Conservation (phyloP, 2,113 vertebrate genomes). For the Melozone crissalis region DNA sequence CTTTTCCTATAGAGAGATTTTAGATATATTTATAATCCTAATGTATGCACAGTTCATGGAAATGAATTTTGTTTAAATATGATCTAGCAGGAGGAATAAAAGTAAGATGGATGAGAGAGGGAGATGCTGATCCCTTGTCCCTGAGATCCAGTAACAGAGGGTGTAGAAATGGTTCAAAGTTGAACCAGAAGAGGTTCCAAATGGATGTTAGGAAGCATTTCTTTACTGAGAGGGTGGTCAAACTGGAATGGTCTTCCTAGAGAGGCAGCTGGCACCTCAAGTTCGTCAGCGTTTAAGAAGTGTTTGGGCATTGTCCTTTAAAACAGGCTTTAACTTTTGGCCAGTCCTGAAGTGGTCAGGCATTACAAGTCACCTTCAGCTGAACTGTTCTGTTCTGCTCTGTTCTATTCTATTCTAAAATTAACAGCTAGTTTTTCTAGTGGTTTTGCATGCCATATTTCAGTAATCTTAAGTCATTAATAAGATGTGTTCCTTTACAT, state of each 20-base stretch:
- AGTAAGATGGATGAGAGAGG: background rate
- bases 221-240: background rate
- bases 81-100: background rate
- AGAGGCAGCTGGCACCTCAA: background rate
- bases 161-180: background rate
- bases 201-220: background rate
- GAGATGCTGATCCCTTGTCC: background rate
- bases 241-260: background rate
- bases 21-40: background rate
- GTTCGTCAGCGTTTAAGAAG: background rate
- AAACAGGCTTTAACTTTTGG: background rate
- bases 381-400: background rate
- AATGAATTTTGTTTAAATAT: background rate
- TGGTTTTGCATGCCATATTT: background rate
- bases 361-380: background rate
- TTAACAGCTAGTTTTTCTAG: background rate
- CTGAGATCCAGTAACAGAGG: background rate
- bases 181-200: background rate
- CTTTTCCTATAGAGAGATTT: background rate
- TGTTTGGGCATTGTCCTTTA: background rate
- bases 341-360: background rate
- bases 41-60: background rate
- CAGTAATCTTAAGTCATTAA: background rate
- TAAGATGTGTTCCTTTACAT: background rate
- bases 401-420: background rate